Conservation (phyloP, 2,797 vertebrate genomes). For the Potorous gilbertii region DNA sequence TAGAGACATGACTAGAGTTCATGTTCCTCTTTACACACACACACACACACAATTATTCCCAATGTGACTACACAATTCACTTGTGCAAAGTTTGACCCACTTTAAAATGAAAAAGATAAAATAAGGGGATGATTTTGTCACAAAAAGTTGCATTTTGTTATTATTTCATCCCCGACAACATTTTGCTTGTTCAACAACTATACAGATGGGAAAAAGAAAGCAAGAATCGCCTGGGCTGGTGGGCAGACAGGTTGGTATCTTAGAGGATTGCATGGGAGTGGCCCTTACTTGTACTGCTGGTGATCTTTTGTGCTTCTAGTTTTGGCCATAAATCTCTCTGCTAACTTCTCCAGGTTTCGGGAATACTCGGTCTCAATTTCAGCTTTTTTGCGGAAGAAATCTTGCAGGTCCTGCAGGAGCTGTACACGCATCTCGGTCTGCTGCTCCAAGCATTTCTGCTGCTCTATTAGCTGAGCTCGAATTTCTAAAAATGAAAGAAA, state of each 20-base stretch:
- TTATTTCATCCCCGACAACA: not conserved
- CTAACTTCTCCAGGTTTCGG: constrained; percentile 96
- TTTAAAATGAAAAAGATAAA: not conserved
- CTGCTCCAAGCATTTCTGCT: constrained; percentile 99
- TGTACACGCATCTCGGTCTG: constrained; percentile 99
- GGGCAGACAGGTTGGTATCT: not conserved
- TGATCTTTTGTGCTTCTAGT: constrained; percentile 99
- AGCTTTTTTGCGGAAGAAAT: constrained; percentile 99
- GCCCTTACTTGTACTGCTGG: constrained; percentile 96
- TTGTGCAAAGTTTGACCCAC: not conserved
- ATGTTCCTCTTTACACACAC: not conserved
- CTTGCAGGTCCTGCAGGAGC: constrained; percentile 97
- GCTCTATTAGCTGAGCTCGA: constrained; percentile 96
- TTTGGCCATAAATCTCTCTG: constrained; percentile 99
- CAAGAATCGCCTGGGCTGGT: not conserved
- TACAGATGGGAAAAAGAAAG: constrained; percentile 24
- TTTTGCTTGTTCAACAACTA: not conserved
- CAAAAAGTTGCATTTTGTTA: not conserved
- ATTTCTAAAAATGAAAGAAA: constrained; percentile 89
- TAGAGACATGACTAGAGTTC: not conserved
- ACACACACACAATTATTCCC: not conserved
- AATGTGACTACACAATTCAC: not conserved
- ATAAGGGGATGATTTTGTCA: not conserved
- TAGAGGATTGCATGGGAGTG: not conserved
- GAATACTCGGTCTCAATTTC: constrained; percentile 99